phyloP scores from a whole-genome alignment of 2,888 invertebrate species.

The Operophtera brumata region DNA sequence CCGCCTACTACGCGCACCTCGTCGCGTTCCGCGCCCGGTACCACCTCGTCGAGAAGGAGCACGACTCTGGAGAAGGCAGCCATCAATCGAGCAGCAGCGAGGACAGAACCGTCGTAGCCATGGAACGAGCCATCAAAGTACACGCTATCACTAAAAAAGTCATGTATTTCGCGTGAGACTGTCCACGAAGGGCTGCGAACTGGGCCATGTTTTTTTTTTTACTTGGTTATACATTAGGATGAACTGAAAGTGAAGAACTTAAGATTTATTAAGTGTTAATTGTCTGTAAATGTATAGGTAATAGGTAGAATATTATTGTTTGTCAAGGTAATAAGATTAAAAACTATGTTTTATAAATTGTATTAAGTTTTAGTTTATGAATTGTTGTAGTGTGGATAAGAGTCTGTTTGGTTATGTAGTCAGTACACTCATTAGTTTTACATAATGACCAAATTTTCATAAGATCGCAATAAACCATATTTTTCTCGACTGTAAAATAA shows the following conservation, averaged over 20 bases:
- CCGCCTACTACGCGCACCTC: constrained; percentile 99
- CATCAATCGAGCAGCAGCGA: constrained; percentile 99
- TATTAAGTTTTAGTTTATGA: constrained; percentile 22
- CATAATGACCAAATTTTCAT: constrained; percentile 15
- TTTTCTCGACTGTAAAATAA: constrained; percentile 16
- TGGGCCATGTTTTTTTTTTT: constrained; percentile 15
- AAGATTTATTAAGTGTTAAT: constrained; percentile 16
- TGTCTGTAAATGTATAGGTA: constrained; percentile 20
- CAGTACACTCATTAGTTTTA: constrained; percentile 22
- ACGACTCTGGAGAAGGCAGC: constrained; percentile 99
- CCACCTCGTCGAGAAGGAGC: constrained; percentile 99
- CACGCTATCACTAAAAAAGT: constrained; percentile 99
- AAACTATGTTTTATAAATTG: constrained; percentile 20
- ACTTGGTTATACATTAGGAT: constrained; percentile 6
- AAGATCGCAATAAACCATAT: constrained; percentile 7
- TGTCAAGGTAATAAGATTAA: constrained; percentile 10
- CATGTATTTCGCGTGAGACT: constrained; percentile 97
- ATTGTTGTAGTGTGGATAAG: constrained; percentile 19
- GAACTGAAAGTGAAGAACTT: constrained; percentile 18
- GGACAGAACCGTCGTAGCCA: constrained; percentile 97
- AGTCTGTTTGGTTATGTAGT: constrained; percentile 21
- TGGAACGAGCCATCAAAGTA: constrained; percentile 99
- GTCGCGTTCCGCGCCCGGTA: constrained; percentile 99
- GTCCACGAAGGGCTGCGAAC: constrained; percentile 13
- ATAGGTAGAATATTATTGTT: constrained; percentile 18